Base-by-base conservation (phyloP, 2,888 invertebrate species). In the Liposcelis brunnea region DNA sequence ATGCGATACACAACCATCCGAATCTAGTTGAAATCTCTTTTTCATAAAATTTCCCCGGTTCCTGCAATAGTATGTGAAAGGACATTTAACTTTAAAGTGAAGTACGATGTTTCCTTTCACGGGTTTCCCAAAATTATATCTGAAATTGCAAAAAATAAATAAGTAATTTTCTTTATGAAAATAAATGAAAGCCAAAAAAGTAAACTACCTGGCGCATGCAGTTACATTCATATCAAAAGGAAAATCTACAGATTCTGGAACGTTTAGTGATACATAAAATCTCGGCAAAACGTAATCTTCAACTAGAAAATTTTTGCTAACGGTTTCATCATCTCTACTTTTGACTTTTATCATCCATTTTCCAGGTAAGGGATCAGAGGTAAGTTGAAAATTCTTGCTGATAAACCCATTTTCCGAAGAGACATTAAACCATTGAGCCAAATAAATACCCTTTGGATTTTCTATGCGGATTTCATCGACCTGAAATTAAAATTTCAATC, bases 391-490 rank as follows among this genome's bases (percentile, higher is more conserved):
- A 60, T 59, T 52, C 53, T 66, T 52, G 63, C 77, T 77, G 1
- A 69, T 70, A 43, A 80, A 59, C 2, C 80, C 80, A 16, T 71
- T 63, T 48, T 73, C 64, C 0, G 73, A 71, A 35, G 67, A 68
- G 2, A 75, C 62, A 42, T 70, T 68, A 18, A 62, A 61, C 80
- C 80, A 81, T 52, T 77, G 71, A 1, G 71, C 70, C 0, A 77
- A 72, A 4, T 73, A 67, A 1, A 74, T 67, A 0, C 73, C 75
- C 1, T 68, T 61, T 0, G 80, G 80, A 51, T 76, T 77, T 59
- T 76, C 72, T 11, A 80, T 65, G 71, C 73, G 74, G 42, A 79
- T 64, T 55, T 74, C 70, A 14, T 72, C 66, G 50, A 78, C 69
- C 78, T 79, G 53, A 2, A 61, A 57, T 16, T 33, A 37, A 18